phyloP scores from a whole-genome alignment of 2,797 vertebrate genomes.

The Squalus acanthias region DNA sequence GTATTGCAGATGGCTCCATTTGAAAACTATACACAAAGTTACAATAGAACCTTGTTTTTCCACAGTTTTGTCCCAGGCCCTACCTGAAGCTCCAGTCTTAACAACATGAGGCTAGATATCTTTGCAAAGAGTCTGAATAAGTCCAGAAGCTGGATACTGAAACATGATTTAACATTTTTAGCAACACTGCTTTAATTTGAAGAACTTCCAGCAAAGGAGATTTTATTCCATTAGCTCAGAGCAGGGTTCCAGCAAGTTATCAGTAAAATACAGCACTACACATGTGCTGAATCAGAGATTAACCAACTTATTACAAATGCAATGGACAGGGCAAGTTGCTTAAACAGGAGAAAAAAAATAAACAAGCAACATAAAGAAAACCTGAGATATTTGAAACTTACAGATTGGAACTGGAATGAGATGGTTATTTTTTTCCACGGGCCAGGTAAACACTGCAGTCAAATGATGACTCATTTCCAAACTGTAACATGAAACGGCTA shows the following conservation, averaged over 20 bases:
- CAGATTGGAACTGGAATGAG: background rate
- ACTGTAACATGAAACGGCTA: background rate
- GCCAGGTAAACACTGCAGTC: background rate
- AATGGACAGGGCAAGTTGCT: too few species aligned
- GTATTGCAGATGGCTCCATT: background rate
- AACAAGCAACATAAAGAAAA: background rate
- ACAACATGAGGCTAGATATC: background rate
- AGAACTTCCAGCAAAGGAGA: background rate
- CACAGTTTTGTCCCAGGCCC: background rate
- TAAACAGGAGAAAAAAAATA: background rate
- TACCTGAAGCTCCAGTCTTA: background rate
- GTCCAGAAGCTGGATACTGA: background rate
- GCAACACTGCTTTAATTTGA: background rate
- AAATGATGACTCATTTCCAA: background rate
- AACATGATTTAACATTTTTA: background rate
- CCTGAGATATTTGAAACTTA: background rate
- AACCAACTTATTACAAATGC: conserved; percentile 26
- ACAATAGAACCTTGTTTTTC: background rate
- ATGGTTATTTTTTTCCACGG: background rate
- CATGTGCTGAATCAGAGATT: background rate
- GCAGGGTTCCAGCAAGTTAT: background rate
- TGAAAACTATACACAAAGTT: background rate
- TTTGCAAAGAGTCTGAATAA: background rate
- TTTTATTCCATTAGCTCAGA: background rate
- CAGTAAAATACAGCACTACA: background rate